Conservation (phyloP, 2,888 invertebrate species). For the Lasioglossum morio region DNA sequence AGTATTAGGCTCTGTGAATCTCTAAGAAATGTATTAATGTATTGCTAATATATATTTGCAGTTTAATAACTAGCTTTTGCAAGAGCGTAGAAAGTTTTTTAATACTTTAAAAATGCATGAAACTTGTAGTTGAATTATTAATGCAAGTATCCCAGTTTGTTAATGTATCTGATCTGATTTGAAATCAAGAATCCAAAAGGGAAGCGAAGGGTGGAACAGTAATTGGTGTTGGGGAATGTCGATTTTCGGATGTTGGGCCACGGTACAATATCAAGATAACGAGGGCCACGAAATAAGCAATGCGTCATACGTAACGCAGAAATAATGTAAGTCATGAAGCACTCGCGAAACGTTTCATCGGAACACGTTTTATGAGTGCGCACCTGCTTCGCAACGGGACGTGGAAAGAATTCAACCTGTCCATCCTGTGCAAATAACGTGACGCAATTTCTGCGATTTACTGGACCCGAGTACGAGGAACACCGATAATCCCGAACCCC, state of each 20-base stretch:
- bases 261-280: conserved; percentile 34
- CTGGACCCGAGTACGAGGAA: conserved; percentile 18
- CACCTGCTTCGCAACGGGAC: conserved; percentile 66
- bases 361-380: conserved; percentile 60
- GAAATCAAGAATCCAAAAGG: background rate
- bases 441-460: conserved; percentile 60
- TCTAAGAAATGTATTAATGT: too few species aligned
- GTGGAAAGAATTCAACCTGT: conserved; percentile 59
- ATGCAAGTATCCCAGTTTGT: too few species aligned
- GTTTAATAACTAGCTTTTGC: too few species aligned
- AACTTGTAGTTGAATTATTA: too few species aligned
- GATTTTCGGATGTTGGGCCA: conserved; percentile 40
- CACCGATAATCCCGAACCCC: conserved; percentile 8
- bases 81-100: background rate
- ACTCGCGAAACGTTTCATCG: conserved; percentile 56
- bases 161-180: background rate
- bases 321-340: conserved; percentile 59
- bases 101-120: background rate
- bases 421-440: conserved; percentile 35
- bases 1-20: too few species aligned
- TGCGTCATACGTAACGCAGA: conserved; percentile 60
- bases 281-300: conserved; percentile 41
- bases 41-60: too few species aligned
- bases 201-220: background rate
- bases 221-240: conserved; percentile 26